phyloP scores from a whole-genome alignment of 2,797 vertebrate genomes.

The Taenioides sp. region DNA sequence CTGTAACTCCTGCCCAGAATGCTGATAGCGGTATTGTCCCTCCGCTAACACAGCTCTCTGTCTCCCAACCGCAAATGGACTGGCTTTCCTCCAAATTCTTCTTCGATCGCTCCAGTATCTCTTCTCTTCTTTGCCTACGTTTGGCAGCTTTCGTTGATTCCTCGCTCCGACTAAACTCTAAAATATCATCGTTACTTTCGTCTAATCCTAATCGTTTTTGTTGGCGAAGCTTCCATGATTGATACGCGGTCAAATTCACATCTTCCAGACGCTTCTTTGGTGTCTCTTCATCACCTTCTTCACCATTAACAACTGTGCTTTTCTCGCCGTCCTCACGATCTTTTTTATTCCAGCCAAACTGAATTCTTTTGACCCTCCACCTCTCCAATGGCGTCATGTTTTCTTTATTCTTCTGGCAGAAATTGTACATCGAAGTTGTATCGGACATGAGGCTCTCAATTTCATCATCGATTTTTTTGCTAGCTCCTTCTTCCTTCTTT shows the following conservation, averaged over 20 bases:
- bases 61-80: slow-evolving; percentile 87
- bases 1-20: slow-evolving; percentile 78
- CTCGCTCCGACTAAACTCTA: slow-evolving; percentile 83
- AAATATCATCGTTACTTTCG: slow-evolving; percentile 85
- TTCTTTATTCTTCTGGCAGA: slow-evolving; percentile 92
- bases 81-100: slow-evolving; percentile 92
- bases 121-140: slow-evolving; percentile 86
- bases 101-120: slow-evolving; percentile 87
- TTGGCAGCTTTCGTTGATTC: slow-evolving; percentile 76
- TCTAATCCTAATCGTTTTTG: slow-evolving; percentile 80
- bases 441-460: slow-evolving; percentile 86
- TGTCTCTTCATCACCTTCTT: slow-evolving; percentile 45
- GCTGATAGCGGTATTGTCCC: slow-evolving; percentile 86
- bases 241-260: slow-evolving; percentile 88
- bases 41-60: slow-evolving; percentile 76
- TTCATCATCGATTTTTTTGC: slow-evolving; percentile 75
- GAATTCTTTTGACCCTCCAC: slow-evolving; percentile 94
- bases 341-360: slow-evolving; percentile 96
- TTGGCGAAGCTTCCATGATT: slow-evolving; percentile 90
- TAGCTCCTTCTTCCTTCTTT: slow-evolving; percentile 30
- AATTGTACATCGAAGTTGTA: slow-evolving; percentile 89
- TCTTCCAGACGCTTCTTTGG: slow-evolving; percentile 70
- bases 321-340: slow-evolving; percentile 80
- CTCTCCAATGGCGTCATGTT: slow-evolving; percentile 90
- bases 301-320: slow-evolving; percentile 45